phyloP scores from a whole-genome alignment of 2,888 invertebrate genomes.

The Euproctis similis region DNA sequence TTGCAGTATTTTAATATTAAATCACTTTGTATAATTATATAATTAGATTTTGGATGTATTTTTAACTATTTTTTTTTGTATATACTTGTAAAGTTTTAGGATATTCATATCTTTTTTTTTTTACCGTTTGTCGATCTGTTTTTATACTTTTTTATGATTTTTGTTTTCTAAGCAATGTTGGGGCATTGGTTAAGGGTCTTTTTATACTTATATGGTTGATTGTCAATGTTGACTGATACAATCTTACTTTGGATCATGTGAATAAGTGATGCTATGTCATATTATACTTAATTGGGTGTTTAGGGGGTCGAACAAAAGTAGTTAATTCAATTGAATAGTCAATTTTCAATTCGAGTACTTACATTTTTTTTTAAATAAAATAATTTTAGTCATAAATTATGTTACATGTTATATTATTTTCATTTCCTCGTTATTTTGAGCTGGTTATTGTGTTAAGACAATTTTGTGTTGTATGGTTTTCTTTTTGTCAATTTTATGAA shows the following conservation, averaged over 20 bases:
- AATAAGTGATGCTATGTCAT: no score
- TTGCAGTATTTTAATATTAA: conserved; percentile 62
- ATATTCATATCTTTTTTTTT: conserved; percentile 42
- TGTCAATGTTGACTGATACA: no score
- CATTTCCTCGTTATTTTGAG: conserved; percentile 26
- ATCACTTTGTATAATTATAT: conserved; percentile 44
- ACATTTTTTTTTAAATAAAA: conserved; percentile 15
- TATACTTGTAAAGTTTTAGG: conserved; percentile 70
- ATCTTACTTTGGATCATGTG: no score
- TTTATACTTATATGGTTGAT: no score
- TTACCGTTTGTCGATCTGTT: conserved; percentile 55
- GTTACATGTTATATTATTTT: no score
- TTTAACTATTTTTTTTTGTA: conserved; percentile 59
- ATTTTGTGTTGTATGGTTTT: no score
- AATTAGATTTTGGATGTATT: conserved; percentile 63
- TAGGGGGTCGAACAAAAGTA: conserved; percentile 33
- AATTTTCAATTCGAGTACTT: conserved; percentile 23
- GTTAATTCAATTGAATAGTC: conserved; percentile 21
- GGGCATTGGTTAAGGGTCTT: no score
- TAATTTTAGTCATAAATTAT: conserved; percentile 18
- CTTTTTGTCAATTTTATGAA: no score
- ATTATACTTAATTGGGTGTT: no score
- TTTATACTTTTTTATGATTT: conserved; percentile 40
- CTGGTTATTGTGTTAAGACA: conserved; percentile 18
- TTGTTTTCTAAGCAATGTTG: conserved; percentile 15